Base-by-base conservation (phyloP, 1,140 invertebrate genomes). In the Megalopta genalis region DNA sequence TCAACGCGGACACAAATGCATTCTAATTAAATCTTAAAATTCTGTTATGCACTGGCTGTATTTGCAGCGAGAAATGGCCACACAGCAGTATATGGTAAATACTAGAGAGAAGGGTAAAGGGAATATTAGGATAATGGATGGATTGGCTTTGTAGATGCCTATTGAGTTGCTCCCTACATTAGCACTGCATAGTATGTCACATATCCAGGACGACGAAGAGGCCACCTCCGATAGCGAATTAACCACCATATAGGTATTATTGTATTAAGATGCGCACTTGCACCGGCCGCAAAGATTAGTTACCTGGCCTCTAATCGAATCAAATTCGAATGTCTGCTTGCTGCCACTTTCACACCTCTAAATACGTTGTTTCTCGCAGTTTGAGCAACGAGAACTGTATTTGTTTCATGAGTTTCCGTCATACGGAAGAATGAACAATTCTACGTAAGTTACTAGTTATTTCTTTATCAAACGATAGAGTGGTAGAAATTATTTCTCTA, bases 251-350 rank as follows among this genome's bases (percentile, higher is more conserved):
- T n/a, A 57, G 21, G 54, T 57, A 57, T n/a, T 57, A 57, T 57
- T 57, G 54, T 57, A 57, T 57, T 57, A 57, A n/a, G 54, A 57
- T 57, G 54, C 2, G n/a, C 57, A 59, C 57, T 25, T 63, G 60
- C 27, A 6, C 23, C 6, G 60, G 2, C 32, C 23, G 60, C 60
- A 21, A 21, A 37, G 27, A 37, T 37, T 21, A 37, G 27, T 18
- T 14, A 37, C 6, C 18, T 1, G 18, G 18, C 16, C 27, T 18
- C 10, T 37, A 16, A 25, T 63, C 60, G 7, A 37, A 63, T 63
- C 16, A 37, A 63, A 63, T 7, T 63, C 60, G 18, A 63, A 37
- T 63, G 60, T 18, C 27, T 21, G 60, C 27, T 6, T 16, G 27
- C 2, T 57, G n/a, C 18, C 54, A 57, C 54, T 57, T 57, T 2